These are phyloP conservation scores for Diabrotica balteata DNA, from an alignment of 2,888 invertebrate species.

Conservation along the genomic window DNA sequence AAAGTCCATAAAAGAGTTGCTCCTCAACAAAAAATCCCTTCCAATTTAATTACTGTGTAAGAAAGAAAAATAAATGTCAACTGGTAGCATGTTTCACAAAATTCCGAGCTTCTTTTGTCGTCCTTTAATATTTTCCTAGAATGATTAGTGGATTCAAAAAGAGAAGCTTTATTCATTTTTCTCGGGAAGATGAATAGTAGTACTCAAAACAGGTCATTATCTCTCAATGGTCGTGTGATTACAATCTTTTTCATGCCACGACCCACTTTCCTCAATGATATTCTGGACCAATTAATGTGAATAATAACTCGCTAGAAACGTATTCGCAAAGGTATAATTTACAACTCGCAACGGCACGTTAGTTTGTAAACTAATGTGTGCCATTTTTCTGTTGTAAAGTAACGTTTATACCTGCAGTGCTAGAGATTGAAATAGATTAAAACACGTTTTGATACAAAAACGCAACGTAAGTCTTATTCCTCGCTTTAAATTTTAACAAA, in stretches of 20 bases:
- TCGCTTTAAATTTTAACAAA: too few relatives aligned
- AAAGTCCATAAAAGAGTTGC: too few relatives aligned
- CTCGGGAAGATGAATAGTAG: slow-evolving; percentile 5
- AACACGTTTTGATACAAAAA: too few relatives aligned
- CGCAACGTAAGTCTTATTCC: too few relatives aligned
- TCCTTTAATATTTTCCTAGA: slow-evolving; percentile 4
- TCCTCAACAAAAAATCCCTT: background rate
- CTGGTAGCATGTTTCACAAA: slow-evolving; percentile 6
- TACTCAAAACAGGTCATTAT: slow-evolving; percentile 10
- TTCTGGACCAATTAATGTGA: slow-evolving; percentile 6
- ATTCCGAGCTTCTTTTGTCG: slow-evolving; percentile 1
- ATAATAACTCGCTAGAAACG: background rate
- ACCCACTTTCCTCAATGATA: slow-evolving; percentile 2
- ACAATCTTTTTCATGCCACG: slow-evolving; percentile 5
- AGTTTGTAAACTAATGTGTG: too few relatives aligned
- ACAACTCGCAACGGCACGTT: too few relatives aligned
- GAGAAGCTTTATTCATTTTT: slow-evolving; percentile 10
- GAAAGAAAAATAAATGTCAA: background rate
- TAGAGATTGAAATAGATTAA: too few relatives aligned
- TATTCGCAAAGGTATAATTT: background rate
- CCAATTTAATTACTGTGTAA: background rate
- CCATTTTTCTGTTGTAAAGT: too few relatives aligned
- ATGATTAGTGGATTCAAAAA: slow-evolving; percentile 6
- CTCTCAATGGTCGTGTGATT: slow-evolving; percentile 12
- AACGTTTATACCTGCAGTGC: too few relatives aligned